phyloP scores from a whole-genome alignment of 92 coral and sea anemone species.

The Paragorgia papillata region DNA sequence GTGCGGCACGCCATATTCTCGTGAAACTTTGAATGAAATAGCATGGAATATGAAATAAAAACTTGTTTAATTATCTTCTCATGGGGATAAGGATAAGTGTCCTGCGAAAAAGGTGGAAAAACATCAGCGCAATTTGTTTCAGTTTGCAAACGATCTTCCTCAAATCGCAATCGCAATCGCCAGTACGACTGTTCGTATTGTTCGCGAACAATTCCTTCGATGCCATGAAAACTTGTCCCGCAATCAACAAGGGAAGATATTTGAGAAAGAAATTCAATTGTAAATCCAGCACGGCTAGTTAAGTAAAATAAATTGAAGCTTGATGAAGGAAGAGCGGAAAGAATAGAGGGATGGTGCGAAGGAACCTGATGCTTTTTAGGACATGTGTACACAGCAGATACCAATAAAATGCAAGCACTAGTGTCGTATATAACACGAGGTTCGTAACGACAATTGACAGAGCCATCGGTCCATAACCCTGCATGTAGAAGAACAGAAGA shows the following conservation, averaged over 20 bases:
- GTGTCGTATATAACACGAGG: constrained; percentile 43
- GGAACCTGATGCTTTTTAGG: constrained; percentile 47
- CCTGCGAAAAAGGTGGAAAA: constrained; percentile 27
- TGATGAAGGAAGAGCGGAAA: constrained; percentile 38
- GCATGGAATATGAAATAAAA: constrained; percentile 15
- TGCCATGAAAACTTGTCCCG: constrained; percentile 40
- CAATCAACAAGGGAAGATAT: constrained; percentile 37
- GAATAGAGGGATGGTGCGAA: constrained; percentile 48
- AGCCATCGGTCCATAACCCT: constrained; percentile 52
- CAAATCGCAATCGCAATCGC: not conserved
- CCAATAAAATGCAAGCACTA: constrained; percentile 28
- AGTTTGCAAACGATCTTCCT: not conserved
- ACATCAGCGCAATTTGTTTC: not conserved
- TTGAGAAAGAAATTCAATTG: constrained; percentile 32
- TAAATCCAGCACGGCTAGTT: constrained; percentile 49
- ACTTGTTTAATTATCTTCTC: constrained; percentile 20
- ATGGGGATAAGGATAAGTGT: constrained; percentile 36
- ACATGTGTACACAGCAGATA: constrained; percentile 49
- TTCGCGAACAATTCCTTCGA: constrained; percentile 46
- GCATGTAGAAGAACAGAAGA: not conserved
- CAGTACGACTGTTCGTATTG: constrained; percentile 37
- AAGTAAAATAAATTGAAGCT: constrained; percentile 35
- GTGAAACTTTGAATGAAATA: constrained; percentile 1
- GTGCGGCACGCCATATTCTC: constrained; percentile 17
- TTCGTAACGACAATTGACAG: constrained; percentile 5